Percentiles rank a stretch among this genome's conserved stretches.
phyloP scores from a whole-genome alignment of 2,888 invertebrate genomes.

The Leistus spinibarbis region DNA sequence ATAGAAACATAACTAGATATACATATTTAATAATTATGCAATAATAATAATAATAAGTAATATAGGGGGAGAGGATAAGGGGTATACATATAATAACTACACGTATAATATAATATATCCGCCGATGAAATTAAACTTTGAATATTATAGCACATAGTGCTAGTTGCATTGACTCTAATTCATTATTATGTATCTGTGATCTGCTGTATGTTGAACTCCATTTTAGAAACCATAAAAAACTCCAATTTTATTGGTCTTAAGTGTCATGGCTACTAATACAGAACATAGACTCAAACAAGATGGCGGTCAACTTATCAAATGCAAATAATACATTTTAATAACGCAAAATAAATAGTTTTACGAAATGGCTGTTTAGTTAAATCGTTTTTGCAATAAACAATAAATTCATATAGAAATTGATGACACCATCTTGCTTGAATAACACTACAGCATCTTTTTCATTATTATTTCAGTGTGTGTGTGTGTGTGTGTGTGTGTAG shows the following conservation, averaged over 20 bases:
- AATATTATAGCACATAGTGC: neutral
- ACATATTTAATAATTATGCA: constrained; percentile 5
- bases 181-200: constrained; percentile 1
- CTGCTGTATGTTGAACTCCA: neutral
- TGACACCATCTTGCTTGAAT: neutral
- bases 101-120: constrained; percentile 9
- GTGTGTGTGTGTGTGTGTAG: constrained; percentile 22
- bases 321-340: neutral
- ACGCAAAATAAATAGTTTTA: too few species aligned
- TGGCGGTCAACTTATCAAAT: neutral
- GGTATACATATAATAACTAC: constrained; percentile 32
- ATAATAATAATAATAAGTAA: constrained; percentile 35
- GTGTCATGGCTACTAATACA: neutral
- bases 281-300: neutral
- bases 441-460: constrained; percentile 34
- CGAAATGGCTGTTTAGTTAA: too few species aligned
- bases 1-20: constrained; percentile 37
- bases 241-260: neutral
- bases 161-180: neutral
- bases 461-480: constrained; percentile 43
- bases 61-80: neutral
- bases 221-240: neutral
- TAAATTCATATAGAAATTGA: neutral
- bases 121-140: neutral
- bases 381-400: too few species aligned